Base-by-base conservation (phyloP, 2,797 vertebrate genomes). In the Hydrolagus colliei region DNA sequence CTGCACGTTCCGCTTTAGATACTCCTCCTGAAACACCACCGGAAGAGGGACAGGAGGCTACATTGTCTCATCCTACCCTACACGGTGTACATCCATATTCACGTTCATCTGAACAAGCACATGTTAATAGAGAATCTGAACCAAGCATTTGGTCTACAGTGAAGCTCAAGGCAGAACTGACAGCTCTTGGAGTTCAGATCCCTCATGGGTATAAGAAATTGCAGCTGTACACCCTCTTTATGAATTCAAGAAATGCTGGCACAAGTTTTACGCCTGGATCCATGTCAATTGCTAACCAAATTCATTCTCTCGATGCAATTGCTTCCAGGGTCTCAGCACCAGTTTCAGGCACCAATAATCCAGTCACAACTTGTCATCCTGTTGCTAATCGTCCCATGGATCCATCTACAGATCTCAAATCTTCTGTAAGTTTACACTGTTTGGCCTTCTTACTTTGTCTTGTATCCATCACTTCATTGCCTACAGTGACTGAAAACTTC, bases 231-330 rank as follows among this genome's bases (percentile, higher is more conserved):
- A n/a, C 67, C 32, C 79, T 84, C 32, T 84, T 84, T 52, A 84
- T 84, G 32, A 84, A 84, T 20, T 84, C 79, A 52, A 68, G 27
- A 41, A 68, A 67, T 41, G 79, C 32, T 35, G 20, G 27, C 11
- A 32, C 11, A 12, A 27, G 8, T 80, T 52, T 71, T 68, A 67
- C 65, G 71, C 16, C 11, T 11, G 79, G 71, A 20, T n/a, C 65
- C 1, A 18, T 10, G 20, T 52, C 35, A 68, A 71, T 84, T 84
- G 79, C 27, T 68, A 84, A 84, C 71, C 79, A 84, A 71, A 84
- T 84, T 35, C 65, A 84, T 84, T 84, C 79, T 71, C 79, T 84
- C 1, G 79, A 84, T 12, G 79, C 65, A 18, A 84, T 84, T n/a
- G 79, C 79, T 52, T 71, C 79, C 32, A 68, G 35, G 65, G 65